Percentiles rank a stretch among this genome's conserved stretches.
Evolutionary conservation across 1,140 invertebrate species (phyloP).

Genomic region (Drosophila kurseongensis): DNA sequence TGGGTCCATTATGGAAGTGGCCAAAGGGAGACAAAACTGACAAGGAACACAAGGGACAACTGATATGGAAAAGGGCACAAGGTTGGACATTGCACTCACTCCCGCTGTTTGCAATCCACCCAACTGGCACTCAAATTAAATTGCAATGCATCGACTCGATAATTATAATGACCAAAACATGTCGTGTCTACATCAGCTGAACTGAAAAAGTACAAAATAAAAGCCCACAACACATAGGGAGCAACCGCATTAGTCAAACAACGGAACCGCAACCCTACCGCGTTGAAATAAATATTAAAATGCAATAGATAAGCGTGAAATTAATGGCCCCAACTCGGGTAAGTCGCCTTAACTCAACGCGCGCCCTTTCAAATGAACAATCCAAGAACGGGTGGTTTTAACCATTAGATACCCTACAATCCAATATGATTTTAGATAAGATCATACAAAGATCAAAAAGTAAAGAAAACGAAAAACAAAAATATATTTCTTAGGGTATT

Average conservation of each 20-base stretch:
- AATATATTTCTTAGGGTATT: background rate
- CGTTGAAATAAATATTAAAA: slow-evolving; percentile 68
- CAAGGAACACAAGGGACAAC: slow-evolving; percentile 8
- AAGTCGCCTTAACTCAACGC: background rate
- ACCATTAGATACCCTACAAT: slow-evolving; percentile 27
- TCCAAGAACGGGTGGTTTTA: slow-evolving; percentile 8
- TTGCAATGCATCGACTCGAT: slow-evolving; percentile 64
- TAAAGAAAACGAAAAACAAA: too few relatives aligned
- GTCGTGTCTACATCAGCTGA: slow-evolving; percentile 51
- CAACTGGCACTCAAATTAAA: slow-evolving; percentile 54
- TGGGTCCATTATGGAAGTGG: slow-evolving; percentile 26
- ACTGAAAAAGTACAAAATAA: slow-evolving; percentile 1
- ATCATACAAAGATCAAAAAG: background rate
- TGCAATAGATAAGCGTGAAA: slow-evolving; percentile 69
- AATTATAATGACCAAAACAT: slow-evolving; percentile 77
- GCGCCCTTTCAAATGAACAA: slow-evolving; percentile 8
- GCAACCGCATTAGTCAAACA: slow-evolving; percentile 46
- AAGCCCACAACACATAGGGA: slow-evolving; percentile 4
- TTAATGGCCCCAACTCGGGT: slow-evolving; percentile 54
- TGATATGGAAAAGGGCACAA: slow-evolving; percentile 20
- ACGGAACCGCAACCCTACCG: slow-evolving; percentile 45
- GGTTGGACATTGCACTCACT: slow-evolving; percentile 28
- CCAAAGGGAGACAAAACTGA: background rate
- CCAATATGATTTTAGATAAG: slow-evolving; percentile 6
- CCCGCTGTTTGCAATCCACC: slow-evolving; percentile 10